A percentile compares a stretch with the other conserved stretches of the same genome.
Conservation (phyloP, 1,140 invertebrate genomes). For the Eupeodes corollae region DNA sequence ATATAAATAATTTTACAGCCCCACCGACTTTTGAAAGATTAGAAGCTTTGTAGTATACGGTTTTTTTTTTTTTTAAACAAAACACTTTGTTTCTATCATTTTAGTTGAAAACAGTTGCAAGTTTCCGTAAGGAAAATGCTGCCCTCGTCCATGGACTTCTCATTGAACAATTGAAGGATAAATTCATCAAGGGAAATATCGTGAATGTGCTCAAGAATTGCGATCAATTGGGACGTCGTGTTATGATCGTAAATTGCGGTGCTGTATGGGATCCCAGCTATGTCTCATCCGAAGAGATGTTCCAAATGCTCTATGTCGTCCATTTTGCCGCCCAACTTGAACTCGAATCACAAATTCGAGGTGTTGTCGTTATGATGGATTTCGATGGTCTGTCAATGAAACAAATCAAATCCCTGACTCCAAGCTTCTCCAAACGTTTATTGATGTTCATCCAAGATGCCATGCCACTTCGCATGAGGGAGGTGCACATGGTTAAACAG, state of each 20-base stretch:
- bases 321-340: constrained; percentile 62
- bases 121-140: constrained; percentile 59
- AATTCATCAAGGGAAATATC: constrained; percentile 54
- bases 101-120: constrained; percentile 60
- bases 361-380: constrained; percentile 69
- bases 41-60: too few relatives aligned
- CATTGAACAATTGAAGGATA: constrained; percentile 51
- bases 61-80: neutral
- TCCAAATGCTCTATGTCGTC: constrained; percentile 65
- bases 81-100: constrained; percentile 11
- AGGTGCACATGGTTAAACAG: constrained; percentile 83
- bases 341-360: constrained; percentile 58
- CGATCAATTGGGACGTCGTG: constrained; percentile 44
- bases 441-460: constrained; percentile 75
- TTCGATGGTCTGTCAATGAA: constrained; percentile 62
- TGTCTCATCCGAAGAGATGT: constrained; percentile 58
- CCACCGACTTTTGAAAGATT: too few relatives aligned
- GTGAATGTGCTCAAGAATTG: constrained; percentile 60
- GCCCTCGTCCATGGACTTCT: constrained; percentile 48
- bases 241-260: constrained; percentile 31
- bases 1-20: too few relatives aligned
- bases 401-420: constrained; percentile 59
- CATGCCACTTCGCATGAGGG: constrained; percentile 77
- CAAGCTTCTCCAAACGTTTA: constrained; percentile 59
- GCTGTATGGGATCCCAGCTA: constrained; percentile 59